A percentile compares a stretch with the other conserved stretches of the same genome.
Evolutionary conservation across 2,888 invertebrate species (phyloP).

Genomic region (Balanococcus diminutus): DNA sequence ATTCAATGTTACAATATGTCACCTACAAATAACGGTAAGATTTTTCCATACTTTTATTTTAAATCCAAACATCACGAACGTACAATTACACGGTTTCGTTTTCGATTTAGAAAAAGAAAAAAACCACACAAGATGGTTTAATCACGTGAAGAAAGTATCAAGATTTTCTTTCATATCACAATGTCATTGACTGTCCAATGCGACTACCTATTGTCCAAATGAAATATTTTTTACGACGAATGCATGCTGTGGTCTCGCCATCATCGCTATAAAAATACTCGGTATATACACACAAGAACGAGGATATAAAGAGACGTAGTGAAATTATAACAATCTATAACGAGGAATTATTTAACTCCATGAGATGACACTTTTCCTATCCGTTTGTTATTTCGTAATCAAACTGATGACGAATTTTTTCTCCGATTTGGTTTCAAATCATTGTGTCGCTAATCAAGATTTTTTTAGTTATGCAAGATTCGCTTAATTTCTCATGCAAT

Average conservation of each 20-base stretch:
- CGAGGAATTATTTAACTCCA: constrained; percentile 49
- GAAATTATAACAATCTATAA: constrained; percentile 16
- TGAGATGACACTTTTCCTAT: constrained; percentile 53
- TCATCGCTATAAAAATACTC: background rate
- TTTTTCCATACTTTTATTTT: background rate
- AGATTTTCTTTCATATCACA: constrained; percentile 32
- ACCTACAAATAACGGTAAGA: background rate
- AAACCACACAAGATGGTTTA: constrained; percentile 39
- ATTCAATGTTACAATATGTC: constrained; percentile 22
- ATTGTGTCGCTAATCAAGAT: background rate
- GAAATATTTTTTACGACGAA: background rate
- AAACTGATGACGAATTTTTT: constrained; percentile 14
- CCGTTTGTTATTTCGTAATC: constrained; percentile 31
- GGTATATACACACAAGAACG: background rate
- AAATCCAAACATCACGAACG: constrained; percentile 40
- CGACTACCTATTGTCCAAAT: background rate
- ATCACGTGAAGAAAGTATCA: constrained; percentile 47
- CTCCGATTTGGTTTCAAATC: background rate
- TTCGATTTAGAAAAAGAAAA: constrained; percentile 14
- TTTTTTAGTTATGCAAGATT: constrained; percentile 31
- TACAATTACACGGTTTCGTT: constrained; percentile 47
- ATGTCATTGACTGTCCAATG: constrained; percentile 24
- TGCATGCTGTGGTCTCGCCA: background rate
- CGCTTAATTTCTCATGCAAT: constrained; percentile 25
- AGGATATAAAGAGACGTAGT: background rate